Evolutionary conservation across 2,113 vertebrate genomes (phyloP), one percentile per base, ranked within the genome.

Genomic region (Mionectes macconnelli): DNA sequence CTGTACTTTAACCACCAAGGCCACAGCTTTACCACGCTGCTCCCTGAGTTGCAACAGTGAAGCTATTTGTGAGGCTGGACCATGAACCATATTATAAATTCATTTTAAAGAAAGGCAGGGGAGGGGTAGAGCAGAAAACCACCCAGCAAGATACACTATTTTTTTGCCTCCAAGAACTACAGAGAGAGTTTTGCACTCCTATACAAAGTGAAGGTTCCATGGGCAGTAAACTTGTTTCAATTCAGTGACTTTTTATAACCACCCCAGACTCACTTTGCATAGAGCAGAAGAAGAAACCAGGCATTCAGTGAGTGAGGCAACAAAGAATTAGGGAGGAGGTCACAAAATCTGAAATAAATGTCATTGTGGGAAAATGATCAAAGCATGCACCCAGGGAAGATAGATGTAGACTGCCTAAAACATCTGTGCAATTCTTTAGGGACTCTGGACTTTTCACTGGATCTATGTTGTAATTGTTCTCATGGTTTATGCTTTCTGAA

Each of bases 301-400:
- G 42, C 80, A 80, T 85, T 92, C 67, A 62, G 52, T 52, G 68
- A 84, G 56, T 14, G 56, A 81, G 47, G 76, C 76, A 81, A 81
- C 60, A 86, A 80, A 90, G 89, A 90, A 93, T 78, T 63, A 68
- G 55, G 35, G 76, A 90, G 75, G 64, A 76, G 90, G 90, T 95
- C 87, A 89, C 64, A 75, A 93, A 94, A 95, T 92, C 60, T 90
- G 64, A 96, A 92, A 85, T 70, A 95, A 88, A 78, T 95, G 94
- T 87, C 86, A 81, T 56, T 96, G 80, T 53, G 49, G 84, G 37
- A 75, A 92, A 89, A 87, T 25, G 64, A 94, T 96, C 86, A 90
- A 97, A 95, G 92, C 42, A 23, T 30, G 69, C 30, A 49, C 31
- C 60, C 68, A 52, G 80, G 83, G 73, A 94, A 89, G 64, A 92